Base-by-base conservation (phyloP, 2,888 invertebrate species). In the Eilema caniola region DNA sequence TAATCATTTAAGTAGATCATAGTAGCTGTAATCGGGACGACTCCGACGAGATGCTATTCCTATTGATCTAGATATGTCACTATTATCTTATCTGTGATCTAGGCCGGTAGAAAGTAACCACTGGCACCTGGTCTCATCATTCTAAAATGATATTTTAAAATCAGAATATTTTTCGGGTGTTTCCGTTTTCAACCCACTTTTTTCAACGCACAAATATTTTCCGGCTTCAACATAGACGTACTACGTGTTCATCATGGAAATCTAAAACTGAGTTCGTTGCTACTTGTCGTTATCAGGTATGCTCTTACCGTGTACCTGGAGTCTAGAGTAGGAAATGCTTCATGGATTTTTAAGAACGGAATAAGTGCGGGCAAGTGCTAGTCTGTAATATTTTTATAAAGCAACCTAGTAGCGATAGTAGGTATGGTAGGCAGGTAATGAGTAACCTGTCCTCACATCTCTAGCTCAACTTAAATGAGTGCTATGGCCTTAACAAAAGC, bases 381-480 rank as follows among this genome's bases (percentile, higher is more conserved):
- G 20, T 53, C 0, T n/a, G n/a, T n/a, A n/a, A n/a, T n/a, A n/a
- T 53, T 53, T 53, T n/a, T n/a, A 2, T 53, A 53, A 53, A 20
- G 7, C 20, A 41, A 47, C 47, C 47, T 7, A 47, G 20, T 1
- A n/a, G 2, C n/a, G 8, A 47, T 53, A 53, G n/a, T n/a, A n/a
- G n/a, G n/a, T n/a, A 53, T n/a, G 53, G 10, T 53, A 10, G n/a
- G 53, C 14, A 0, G 20, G 47, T 47, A 41, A 41, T 41, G 7
- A 59, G 59, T 12, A 25, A 59, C 14, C 3, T 14, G 23, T 25
- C 2, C 2, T 61, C 61, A 53, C 65, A 56, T 37, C 60, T 56
- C 69, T 65, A 33, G 37, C 2, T 31, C 28, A 20, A 23, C 60
- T 71, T 63, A 72, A 76, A 71, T 72, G 62, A 71, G 76, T 71